Base-by-base conservation (phyloP, 2,797 vertebrate species). In the Rhinichthys osculus region DNA sequence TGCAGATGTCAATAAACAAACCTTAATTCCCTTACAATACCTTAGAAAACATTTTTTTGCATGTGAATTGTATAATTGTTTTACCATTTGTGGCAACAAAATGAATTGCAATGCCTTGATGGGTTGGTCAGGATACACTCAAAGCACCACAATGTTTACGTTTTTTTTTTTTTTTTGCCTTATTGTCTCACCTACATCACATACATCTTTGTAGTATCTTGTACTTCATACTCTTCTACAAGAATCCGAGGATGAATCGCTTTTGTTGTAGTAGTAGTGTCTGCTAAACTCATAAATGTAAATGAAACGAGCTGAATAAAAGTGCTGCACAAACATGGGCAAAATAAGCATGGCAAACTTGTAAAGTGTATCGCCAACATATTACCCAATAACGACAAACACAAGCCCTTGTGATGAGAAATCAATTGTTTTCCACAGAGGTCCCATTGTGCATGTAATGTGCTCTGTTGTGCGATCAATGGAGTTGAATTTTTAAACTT, bases 391-490 rank as follows among this genome's bases (percentile, higher is more conserved):
- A 88, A 85, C 72, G 33, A 78, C 87, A 71, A 89, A 86, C 64
- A 86, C 54, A 54, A 64, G 52, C n/a, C 3, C 19, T 35, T 33
- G 35, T 42, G 84, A 85, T 80, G 80, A 79, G 47, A 74, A 92
- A 93, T 93, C 89, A 74, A 89, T 92, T 59, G 35, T 73, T 57
- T 59, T 78, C 33, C 54, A 76, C 11, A 38, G 78, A 62, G 44
- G 88, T 78, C 87, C 79, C 71, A 81, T 82, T 86, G 85, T 87
- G 84, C 79, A 73, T 79, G 10, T 85, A 72, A 76, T 87, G 85
- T 86, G 84, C 80, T 89, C 14, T 42, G 76, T 57, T 84, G 76
- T 64, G 14, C 50, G 82, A 92, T 93, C 91, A 89, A 90, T 90
- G 50, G 9, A 6, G 33, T 76, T 82, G 80, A 72, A 90, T 90